These are phyloP conservation scores for Heliconius nattereri DNA, from an alignment of 1,140 invertebrate species.

Conservation along the genomic window DNA sequence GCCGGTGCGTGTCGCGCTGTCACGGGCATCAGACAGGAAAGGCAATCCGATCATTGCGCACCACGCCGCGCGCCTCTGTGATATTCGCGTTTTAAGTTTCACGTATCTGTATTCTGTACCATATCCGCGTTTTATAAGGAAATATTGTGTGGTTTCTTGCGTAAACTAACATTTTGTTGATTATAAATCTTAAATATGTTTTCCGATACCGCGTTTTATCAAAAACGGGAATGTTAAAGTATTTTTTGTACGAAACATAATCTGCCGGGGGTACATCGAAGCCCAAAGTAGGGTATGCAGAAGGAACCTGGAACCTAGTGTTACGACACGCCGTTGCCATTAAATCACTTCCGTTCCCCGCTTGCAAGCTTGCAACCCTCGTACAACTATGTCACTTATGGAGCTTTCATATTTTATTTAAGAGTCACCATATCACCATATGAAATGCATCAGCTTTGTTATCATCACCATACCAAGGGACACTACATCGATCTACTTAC, in stretches of 20 bases:
- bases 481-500: no score
- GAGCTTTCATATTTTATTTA: no score
- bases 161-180: no score
- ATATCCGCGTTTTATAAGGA: conserved; percentile 18
- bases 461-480: no score
- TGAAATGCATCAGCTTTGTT: no score
- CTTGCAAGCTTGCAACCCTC: no score
- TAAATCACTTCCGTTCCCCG: no score
- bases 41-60: conserved; percentile 42
- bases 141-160: neutral
- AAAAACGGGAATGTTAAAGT: neutral
- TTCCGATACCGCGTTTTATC: neutral
- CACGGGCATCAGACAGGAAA: conserved; percentile 24
- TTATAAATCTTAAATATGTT: neutral
- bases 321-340: no score
- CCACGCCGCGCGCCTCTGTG: conserved; percentile 33
- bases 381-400: no score
- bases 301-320: no score
- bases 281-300: no score
- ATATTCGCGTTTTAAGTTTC: conserved; percentile 39
- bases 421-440: no score
- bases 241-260: neutral
- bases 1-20: conserved; percentile 18
- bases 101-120: conserved; percentile 22
- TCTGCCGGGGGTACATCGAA: neutral